Evolutionary conservation across 2,888 invertebrate species (phyloP).

Genomic region (Pyrrhia umbra): DNA sequence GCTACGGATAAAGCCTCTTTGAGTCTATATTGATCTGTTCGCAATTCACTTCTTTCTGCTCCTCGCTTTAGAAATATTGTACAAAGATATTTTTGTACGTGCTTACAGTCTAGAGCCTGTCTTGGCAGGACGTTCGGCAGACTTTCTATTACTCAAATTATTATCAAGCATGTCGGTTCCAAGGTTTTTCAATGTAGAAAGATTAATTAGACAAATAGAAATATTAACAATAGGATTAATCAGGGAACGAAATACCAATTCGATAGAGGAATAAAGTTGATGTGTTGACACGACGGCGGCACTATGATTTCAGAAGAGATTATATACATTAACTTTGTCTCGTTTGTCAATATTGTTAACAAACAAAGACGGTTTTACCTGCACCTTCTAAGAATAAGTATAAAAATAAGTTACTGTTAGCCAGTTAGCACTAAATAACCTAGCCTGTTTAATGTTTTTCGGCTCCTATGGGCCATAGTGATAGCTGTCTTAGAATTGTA

Average conservation of each 20-base stretch:
- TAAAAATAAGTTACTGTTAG: too few species aligned
- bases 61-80: constrained; percentile 31
- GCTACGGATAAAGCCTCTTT: constrained; percentile 29
- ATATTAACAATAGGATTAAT: constrained; percentile 29
- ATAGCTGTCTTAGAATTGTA: too few species aligned
- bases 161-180: neutral
- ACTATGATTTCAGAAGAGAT: neutral
- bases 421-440: neutral
- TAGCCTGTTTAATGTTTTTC: too few species aligned
- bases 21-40: constrained; percentile 53
- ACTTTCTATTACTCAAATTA: constrained; percentile 18
- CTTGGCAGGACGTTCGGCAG: neutral
- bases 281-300: constrained; percentile 21
- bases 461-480: too few species aligned
- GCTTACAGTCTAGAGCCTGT: constrained; percentile 1
- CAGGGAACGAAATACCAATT: constrained; percentile 15
- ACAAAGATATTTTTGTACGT: neutral
- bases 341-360: neutral
- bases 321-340: neutral
- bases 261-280: constrained; percentile 31
- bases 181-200: constrained; percentile 3
- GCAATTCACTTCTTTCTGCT: constrained; percentile 39
- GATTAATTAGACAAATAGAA: constrained; percentile 10
- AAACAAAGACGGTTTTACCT: neutral
- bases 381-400: neutral